Conservation (phyloP, 1,140 invertebrate species). For the Drosophila parabipectinata region DNA sequence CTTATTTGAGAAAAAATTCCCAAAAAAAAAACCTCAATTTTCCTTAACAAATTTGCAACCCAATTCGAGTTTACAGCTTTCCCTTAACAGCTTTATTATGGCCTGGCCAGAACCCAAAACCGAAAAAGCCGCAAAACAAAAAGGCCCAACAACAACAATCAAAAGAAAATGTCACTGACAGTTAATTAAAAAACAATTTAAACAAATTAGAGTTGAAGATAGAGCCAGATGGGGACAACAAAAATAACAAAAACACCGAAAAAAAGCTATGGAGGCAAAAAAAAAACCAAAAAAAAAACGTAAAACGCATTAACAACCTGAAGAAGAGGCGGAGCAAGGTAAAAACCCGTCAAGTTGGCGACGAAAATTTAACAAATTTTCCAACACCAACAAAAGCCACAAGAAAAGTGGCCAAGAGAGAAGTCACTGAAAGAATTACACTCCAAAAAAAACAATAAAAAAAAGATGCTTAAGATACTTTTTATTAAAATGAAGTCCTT, state of each 20-base stretch:
- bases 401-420: constrained; percentile 31
- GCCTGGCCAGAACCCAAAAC: constrained; percentile 22
- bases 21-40: neutral
- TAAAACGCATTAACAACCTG: constrained; percentile 66
- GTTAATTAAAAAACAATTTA: constrained; percentile 83
- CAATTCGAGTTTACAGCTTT: constrained; percentile 48
- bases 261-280: constrained; percentile 9
- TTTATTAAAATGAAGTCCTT: no score
- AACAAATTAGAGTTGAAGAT: constrained; percentile 79
- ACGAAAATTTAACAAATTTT: constrained; percentile 79
- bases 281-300: constrained; percentile 41
- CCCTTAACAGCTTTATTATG: constrained; percentile 72
- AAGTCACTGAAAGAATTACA: constrained; percentile 13
- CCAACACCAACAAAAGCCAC: constrained; percentile 34
- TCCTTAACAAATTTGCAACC: constrained; percentile 30
- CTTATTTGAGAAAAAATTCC: neutral
- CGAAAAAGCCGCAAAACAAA: constrained; percentile 13
- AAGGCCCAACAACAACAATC: constrained; percentile 57
- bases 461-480: neutral
- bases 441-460: neutral
- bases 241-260: constrained; percentile 5
- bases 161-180: constrained; percentile 81
- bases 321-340: constrained; percentile 10
- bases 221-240: constrained; percentile 42
- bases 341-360: constrained; percentile 66